Evolutionary conservation across 2,797 vertebrate genomes (phyloP).

Genomic region (Simalia tracyae): DNA sequence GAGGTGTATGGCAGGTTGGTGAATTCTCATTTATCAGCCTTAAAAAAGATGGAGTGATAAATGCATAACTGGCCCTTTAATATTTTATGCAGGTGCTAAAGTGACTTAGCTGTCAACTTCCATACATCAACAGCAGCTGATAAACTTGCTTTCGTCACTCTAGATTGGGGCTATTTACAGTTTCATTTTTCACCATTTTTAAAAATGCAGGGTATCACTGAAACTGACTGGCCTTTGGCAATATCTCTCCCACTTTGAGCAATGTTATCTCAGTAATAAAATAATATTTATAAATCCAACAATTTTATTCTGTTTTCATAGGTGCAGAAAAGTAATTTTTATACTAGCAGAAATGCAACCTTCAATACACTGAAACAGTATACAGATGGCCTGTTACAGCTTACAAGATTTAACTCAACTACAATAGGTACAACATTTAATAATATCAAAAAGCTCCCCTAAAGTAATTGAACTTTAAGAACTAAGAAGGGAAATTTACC

Average conservation of each 20-base stretch:
- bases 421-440: neutral
- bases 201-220: conserved; percentile 63
- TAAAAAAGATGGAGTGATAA: conserved; percentile 84
- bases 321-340: neutral
- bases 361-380: conserved; percentile 2
- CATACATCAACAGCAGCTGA: conserved; percentile 78
- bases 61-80: conserved; percentile 82
- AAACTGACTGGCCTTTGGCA: conserved; percentile 51
- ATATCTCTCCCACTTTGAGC: conserved; percentile 29
- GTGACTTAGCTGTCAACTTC: conserved; percentile 78
- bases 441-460: neutral
- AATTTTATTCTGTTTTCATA: conserved; percentile 1
- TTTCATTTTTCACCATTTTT: conserved; percentile 72
- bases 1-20: conserved; percentile 78
- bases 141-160: conserved; percentile 76
- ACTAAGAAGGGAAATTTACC: conserved; percentile 71
- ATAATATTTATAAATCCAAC: neutral
- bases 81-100: conserved; percentile 82
- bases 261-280: conserved; percentile 14
- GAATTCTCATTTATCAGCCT: conserved; percentile 83
- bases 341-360: conserved; percentile 10
- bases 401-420: neutral
- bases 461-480: neutral
- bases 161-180: conserved; percentile 75
- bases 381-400: neutral